These are phyloP conservation scores for Orthosia gothica DNA, from an alignment of 2,888 invertebrate genomes.

Conservation along the genomic window DNA sequence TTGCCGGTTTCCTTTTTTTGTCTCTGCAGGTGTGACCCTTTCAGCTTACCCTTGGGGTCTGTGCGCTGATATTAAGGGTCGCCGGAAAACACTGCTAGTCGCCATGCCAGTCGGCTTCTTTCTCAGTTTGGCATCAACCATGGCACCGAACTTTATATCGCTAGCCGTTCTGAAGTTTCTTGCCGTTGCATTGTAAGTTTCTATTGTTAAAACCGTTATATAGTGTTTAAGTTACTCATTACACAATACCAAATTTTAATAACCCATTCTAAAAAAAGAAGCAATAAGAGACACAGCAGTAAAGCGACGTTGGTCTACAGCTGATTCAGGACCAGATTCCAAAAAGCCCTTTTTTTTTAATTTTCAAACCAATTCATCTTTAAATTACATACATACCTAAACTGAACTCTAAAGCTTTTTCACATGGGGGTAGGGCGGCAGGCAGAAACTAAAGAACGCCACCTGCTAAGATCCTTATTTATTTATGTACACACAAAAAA, in stretches of 20 bases:
- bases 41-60: slow-evolving; percentile 86
- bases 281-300: too few species aligned
- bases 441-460: too few species aligned
- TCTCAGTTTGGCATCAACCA: slow-evolving; percentile 77
- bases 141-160: slow-evolving; percentile 78
- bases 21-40: slow-evolving; percentile 78
- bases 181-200: slow-evolving; percentile 83
- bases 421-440: too few species aligned
- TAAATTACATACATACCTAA: too few species aligned
- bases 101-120: slow-evolving; percentile 82
- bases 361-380: too few species aligned
- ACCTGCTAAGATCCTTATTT: too few species aligned
- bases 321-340: not conserved
- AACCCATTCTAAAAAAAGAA: too few species aligned
- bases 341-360: too few species aligned
- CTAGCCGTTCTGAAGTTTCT: slow-evolving; percentile 81
- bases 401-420: too few species aligned
- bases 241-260: not conserved
- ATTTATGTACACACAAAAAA: too few species aligned
- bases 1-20: not conserved
- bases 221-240: not conserved
- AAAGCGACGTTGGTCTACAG: not conserved
- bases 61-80: slow-evolving; percentile 82
- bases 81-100: slow-evolving; percentile 78
- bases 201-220: not conserved